phyloP scores from a whole-genome alignment of 2,888 invertebrate genomes.

The Leptinotarsa haldemani region DNA sequence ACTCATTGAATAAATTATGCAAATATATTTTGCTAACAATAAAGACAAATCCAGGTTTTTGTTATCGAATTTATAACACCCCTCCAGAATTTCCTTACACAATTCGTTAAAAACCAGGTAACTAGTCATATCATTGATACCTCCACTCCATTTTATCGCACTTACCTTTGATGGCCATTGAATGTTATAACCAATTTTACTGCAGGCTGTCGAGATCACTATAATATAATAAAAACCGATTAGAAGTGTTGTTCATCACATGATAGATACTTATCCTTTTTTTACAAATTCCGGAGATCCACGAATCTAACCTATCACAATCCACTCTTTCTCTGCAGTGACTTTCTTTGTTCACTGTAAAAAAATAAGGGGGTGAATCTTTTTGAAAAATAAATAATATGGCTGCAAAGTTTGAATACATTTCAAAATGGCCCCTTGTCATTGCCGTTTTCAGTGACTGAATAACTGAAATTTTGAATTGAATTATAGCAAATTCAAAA shows the following conservation, averaged over 20 bases:
- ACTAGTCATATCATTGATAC: too few relatives aligned
- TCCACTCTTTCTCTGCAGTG: constrained; percentile 32
- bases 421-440: constrained; percentile 21
- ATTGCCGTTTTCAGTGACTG: not conserved
- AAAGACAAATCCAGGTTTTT: too few relatives aligned
- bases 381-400: not conserved
- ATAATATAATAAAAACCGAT: constrained; percentile 35
- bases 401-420: constrained; percentile 28
- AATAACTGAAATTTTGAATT: not conserved
- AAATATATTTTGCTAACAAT: too few relatives aligned
- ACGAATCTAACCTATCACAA: constrained; percentile 31
- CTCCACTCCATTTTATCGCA: constrained; percentile 10
- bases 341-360: constrained; percentile 39
- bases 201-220: constrained; percentile 21
- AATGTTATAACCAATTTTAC: not conserved
- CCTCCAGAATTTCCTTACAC: too few relatives aligned
- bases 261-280: constrained; percentile 36
- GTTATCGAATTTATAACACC: too few relatives aligned
- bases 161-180: constrained; percentile 18
- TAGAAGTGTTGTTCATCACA: constrained; percentile 16
- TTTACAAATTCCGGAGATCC: constrained; percentile 13
- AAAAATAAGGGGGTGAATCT: constrained; percentile 31
- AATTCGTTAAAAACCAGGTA: too few relatives aligned
- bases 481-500: not conserved
- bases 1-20: too few relatives aligned